Evolutionary conservation across 2,113 vertebrate species (phyloP), one percentile per base, ranked within the genome.

Genomic region (Pelobates fuscus): DNA sequence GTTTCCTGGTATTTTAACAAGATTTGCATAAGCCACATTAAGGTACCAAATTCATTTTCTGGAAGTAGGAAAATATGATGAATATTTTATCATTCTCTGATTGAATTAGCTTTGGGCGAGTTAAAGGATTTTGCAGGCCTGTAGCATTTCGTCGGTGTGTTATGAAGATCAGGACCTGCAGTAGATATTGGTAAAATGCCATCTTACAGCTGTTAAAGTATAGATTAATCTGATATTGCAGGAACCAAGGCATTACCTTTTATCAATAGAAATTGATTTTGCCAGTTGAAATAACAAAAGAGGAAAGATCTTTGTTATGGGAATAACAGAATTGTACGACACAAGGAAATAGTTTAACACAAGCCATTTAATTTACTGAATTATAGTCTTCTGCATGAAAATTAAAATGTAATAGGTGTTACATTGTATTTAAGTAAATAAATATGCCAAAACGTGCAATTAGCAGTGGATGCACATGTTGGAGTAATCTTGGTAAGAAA

Each of bases 301-400:
- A n/a, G 65, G 68, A 62, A 86, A 69, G 65, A 74, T 75, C 82
- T 81, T 77, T 80, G 82, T 71, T 2, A 75, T 80, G 79, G 86
- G 80, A 77, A 75, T 77, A 68, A 81, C 81, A 84, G 77, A 54
- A 82, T 83, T 79, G 71, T 77, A 83, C 83, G 80, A 80, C n/a
- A 46, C 15, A 20, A 57, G 20, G 20, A 54, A 46, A 3, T 26
- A n/a, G 44, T 27, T 46, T n/a, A 17, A 67, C 11, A 18, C 11
- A 5, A 52, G 37, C 44, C 10, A 37, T 37, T 37, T 10, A 5
- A 37, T 37, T 37, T 10, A 37, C 32, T 5, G 32, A 37, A 37
- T 37, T 37, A 37, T 37, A 37, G 5, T 37, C 10, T 37, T 37
- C 10, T 37, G 32, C 10, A 37, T 10, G 32, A 37, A 37, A 6